Conservation (phyloP, 2,113 vertebrate genomes). For the Leptobrachium leishanense region DNA sequence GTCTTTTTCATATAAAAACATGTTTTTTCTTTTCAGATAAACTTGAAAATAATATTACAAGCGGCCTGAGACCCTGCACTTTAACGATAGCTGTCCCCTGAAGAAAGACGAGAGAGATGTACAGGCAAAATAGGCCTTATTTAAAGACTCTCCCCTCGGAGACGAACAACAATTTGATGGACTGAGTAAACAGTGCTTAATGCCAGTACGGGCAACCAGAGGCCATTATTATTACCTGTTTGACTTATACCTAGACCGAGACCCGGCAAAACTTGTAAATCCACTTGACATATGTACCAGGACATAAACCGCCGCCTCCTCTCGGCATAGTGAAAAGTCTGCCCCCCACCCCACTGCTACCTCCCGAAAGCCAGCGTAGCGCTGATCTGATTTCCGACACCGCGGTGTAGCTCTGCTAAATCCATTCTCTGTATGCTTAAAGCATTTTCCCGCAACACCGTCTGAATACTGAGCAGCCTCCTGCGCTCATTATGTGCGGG, state of each 20-base stretch:
- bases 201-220: slow-evolving; percentile 22
- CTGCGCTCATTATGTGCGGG: slow-evolving; percentile 75
- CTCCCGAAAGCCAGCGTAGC: slow-evolving; percentile 1
- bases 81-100: slow-evolving; percentile 7
- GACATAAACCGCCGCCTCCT: slow-evolving; percentile 38
- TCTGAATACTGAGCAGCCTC: slow-evolving; percentile 69
- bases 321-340: slow-evolving; percentile 10
- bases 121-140: slow-evolving; percentile 28
- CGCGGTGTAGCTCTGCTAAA: slow-evolving; percentile 60
- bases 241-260: slow-evolving; percentile 43
- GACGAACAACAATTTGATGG: slow-evolving; percentile 42
- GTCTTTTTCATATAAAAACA: too few relatives aligned
- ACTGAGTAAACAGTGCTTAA: slow-evolving; percentile 36
- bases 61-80: not conserved
- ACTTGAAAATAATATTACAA: not conserved
- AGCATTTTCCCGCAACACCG: slow-evolving; percentile 72
- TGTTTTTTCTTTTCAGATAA: too few relatives aligned
- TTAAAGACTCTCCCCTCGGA: slow-evolving; percentile 31
- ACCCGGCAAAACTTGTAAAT: slow-evolving; percentile 36
- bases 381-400: slow-evolving; percentile 49
- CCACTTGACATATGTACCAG: slow-evolving; percentile 33
- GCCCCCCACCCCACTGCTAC: not conserved
- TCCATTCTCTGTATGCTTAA: slow-evolving; percentile 66
- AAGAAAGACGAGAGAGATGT: slow-evolving; percentile 23
- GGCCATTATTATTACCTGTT: slow-evolving; percentile 41